A percentile compares a stretch with the other conserved stretches of the same genome.
Conservation (phyloP, 2,888 invertebrate species). For the Hydraecia micacea region DNA sequence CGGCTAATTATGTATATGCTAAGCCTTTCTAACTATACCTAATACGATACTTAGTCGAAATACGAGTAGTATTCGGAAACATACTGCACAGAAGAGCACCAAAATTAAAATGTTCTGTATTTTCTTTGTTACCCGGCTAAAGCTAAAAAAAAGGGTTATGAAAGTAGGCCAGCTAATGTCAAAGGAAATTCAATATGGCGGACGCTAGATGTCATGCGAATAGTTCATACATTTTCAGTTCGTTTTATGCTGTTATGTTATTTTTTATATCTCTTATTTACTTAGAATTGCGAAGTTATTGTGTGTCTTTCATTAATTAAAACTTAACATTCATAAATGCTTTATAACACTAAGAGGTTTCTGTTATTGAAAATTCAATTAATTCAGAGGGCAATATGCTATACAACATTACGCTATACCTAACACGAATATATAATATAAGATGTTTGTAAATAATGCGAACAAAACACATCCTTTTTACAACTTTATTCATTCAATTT, state of each 20-base stretch:
- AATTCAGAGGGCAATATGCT: background rate
- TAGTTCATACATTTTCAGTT: slow-evolving; percentile 8
- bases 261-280: background rate
- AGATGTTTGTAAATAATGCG: background rate
- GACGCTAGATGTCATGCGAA: slow-evolving; percentile 4
- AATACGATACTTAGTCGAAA: background rate
- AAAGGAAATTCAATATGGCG: slow-evolving; percentile 36
- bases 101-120: background rate
- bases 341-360: background rate
- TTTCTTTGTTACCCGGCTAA: background rate
- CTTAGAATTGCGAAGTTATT: background rate
- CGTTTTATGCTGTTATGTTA: background rate
- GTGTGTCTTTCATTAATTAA: background rate
- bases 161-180: slow-evolving; percentile 24
- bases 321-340: background rate
- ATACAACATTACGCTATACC: background rate
- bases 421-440: no score
- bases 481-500: slow-evolving; percentile 7
- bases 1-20: background rate
- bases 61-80: background rate
- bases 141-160: slow-evolving; percentile 7
- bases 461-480: background rate
- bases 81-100: background rate
- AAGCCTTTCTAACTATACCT: background rate
- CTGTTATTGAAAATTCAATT: accelerated